Evolutionary conservation across 30 jellyfish, hydroid and myxozoan species (phyloP).

Genomic region (Nemopilema nomurai): DNA sequence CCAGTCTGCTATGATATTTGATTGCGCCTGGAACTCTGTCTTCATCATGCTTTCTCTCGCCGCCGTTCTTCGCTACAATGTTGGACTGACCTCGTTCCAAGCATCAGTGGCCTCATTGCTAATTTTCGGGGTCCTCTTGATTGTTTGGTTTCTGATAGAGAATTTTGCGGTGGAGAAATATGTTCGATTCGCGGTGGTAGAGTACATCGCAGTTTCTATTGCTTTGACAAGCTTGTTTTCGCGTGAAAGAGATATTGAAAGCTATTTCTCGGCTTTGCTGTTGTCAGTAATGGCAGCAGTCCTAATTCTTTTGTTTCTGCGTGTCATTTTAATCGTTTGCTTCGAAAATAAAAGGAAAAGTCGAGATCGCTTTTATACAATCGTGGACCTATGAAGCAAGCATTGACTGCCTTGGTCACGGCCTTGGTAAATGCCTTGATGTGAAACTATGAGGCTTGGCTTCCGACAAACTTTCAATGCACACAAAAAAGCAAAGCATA

Average conservation of each 20-base stretch:
- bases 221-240: conserved; percentile 58
- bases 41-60: conserved; percentile 14
- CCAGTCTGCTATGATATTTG: conserved; percentile 54
- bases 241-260: conserved; percentile 9
- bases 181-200: conserved; percentile 48
- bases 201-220: conserved; percentile 48
- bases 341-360: conserved; percentile 43
- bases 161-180: conserved; percentile 40
- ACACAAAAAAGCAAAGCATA: no score
- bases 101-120: conserved; percentile 50
- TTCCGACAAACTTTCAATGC: no score
- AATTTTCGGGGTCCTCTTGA: conserved; percentile 25
- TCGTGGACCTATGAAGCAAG: conserved; percentile 14
- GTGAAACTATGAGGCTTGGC: no score
- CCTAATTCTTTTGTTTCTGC: conserved; percentile 34
- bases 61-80: conserved; percentile 30
- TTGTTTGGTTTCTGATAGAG: conserved; percentile 56
- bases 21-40: conserved; percentile 57
- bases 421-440: no score
- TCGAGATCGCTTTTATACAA: conserved; percentile 23
- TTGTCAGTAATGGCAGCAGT: conserved; percentile 50
- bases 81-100: conserved; percentile 41
- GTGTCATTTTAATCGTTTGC: conserved; percentile 42
- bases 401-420: neutral
- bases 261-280: conserved; percentile 20